Base-by-base conservation (phyloP, 2,113 vertebrate species). In the Lampris megalopsis region DNA sequence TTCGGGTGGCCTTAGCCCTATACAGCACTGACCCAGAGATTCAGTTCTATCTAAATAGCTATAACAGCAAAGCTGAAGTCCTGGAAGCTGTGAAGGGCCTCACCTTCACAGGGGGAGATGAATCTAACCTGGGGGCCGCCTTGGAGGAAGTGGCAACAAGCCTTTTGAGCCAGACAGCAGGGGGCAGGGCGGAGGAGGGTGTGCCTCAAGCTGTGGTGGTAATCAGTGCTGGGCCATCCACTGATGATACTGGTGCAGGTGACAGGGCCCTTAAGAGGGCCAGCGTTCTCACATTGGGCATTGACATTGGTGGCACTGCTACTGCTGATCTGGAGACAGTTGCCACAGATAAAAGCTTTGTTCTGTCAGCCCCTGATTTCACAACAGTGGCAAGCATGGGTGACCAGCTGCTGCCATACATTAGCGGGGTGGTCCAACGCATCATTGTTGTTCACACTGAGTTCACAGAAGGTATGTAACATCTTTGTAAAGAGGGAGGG, bases 381-480 rank as follows among this genome's bases (percentile, higher is more conserved):
- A 94, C 24, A 93, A 82, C 92, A 92, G 85, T 96, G 86, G 92
- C 92, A 89, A 89, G 79, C 89, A 86, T 95, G 91, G 93, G 80
- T 92, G 95, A 95, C 61, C 94, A 93, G 83, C 89, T 99, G 92
- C 92, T 95, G 74, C 93, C 89, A 64, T 95, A 94, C 93, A 90
- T 99, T 96, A 92, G 92, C 78, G 95, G 94, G 83, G 96, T 97
- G 93, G 91, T 94, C 91, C 94, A 96, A 85, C 96, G 96, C 74
- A 93, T 84, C 92, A 95, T 97, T 96, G 91, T 97, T 90, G 81
- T 97, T 94, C 91, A 96, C 66, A 96, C 89, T 92, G 91, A 96
- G 90, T 88, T 97, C 92, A 95, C 94, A 64, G 94, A 98, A 99
- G 98, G 98, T 99, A 99, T 89, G 98, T 99, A 96, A 86, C 83